Evolutionary conservation across 2,113 vertebrate species (phyloP), one percentile per base, ranked within the genome.

Genomic region (Oncorhynchus clarkii): DNA sequence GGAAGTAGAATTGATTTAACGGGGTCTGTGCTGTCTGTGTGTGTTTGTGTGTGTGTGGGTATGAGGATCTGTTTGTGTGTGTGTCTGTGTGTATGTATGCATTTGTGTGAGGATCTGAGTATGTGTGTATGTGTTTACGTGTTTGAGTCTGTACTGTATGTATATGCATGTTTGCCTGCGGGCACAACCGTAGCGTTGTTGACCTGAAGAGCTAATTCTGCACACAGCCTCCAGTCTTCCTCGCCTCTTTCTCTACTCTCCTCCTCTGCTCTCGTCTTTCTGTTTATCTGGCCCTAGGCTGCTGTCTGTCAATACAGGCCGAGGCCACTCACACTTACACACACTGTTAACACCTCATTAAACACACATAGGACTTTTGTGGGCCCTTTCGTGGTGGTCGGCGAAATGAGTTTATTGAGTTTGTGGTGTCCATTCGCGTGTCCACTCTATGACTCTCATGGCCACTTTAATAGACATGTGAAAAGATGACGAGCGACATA

Each of bases 291-390:
- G 20, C 76, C 82, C 83, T 77, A 76, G 66, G 75, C 82, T 70
- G 60, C 78, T 82, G 73, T 86, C 83, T 78, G 88, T 88, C 83
- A 88, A 85, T 83, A 87, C 78, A 87, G 77, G 74, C 82, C 86
- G 5, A 18, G n/a, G 16, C 66, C n/a, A 20, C 66, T 18, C 66
- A 67, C 67, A 45, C 27, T 48, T 18, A 45, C 29, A 69, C 18
- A 73, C 31, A 77, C 75, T 31, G 22, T 77, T 87, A 82, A 86
- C 81, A 80, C 81, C 39, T 77, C 84, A 87, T 89, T 89, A 86
- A 87, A 88, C 82, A 73, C 34, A 77, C 74, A 62, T 78, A 78
- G 78, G 82, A 76, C 74, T 75, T 78, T 84, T 68, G 72, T 74
- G 60, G 74, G 77, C 74, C 77, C 29, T 67, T 79, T 86, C 84